Evolutionary conservation across 2,113 vertebrate species (phyloP), one percentile per base, ranked within the genome.

Genomic region (Hucho hucho): DNA sequence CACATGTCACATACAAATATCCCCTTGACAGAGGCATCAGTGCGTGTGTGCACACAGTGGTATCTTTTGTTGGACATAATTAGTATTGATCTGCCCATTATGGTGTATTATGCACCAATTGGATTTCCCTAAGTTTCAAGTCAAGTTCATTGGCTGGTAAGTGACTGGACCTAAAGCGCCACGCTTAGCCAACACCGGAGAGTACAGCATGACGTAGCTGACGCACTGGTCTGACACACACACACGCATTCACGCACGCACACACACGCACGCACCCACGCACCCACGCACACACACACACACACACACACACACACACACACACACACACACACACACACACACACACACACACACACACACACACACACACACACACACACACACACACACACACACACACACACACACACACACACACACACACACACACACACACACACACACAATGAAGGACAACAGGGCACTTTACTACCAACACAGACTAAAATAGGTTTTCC

Each of bases 21-120:
- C 66, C 26, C 18, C 43, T 18, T 70, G 56, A 64, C n/a, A 77
- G 14, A 78, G 37, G 64, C 49, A 22, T 78, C 18, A 18, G 74
- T 18, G 69, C 43, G 58, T 70, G 26, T 59, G 78, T 58, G 74
- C 63, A 78, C 80, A 79, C 81, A 81, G 74, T 70, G 79, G 46
- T 86, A 74, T 86, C 79, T 85, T 89, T 85, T 85, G 83, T 87
- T 75, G 81, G 77, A 86, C 58, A 70, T 88, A 86, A 90, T 90
- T 81, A 89, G 83, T 88, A 92, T 87, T 90, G 89, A 92, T 92
- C 84, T 73, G 70, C 77, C 89, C 75, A 88, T 93, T 89, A 88
- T 82, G 78, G 76, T 83, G 61, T 85, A 89, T 89, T 87, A 87
- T 75, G 79, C 84, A 87, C 76, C 79, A 84, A 86, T 74, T 84